These are phyloP conservation scores for Jacana jacana DNA, from an alignment of 2,113 vertebrate genomes.

Conservation along the genomic window DNA sequence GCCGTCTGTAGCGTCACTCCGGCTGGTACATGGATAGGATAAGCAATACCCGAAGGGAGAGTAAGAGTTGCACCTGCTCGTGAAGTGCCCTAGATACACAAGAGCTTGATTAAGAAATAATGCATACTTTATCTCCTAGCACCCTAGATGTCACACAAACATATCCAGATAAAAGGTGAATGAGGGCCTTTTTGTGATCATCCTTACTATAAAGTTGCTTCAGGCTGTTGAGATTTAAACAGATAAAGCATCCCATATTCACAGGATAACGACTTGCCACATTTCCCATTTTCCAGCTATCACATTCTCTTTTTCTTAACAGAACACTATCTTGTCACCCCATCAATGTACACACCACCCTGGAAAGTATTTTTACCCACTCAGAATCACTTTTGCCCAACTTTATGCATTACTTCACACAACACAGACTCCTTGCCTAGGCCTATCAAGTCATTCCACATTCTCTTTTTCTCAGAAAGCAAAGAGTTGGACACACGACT, in stretches of 20 bases:
- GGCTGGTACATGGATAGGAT: constrained; percentile 89
- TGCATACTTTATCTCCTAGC: neutral
- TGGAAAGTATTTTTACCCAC: neutral
- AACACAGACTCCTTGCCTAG: neutral
- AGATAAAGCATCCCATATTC: neutral
- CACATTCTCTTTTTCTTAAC: neutral
- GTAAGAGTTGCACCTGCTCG: constrained; percentile 75
- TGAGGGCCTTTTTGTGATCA: neutral
- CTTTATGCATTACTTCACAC: neutral
- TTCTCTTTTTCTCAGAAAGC: neutral
- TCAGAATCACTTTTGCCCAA: neutral
- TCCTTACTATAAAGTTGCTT: neutral
- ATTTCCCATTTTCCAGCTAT: neutral
- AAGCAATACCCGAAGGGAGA: constrained; percentile 82
- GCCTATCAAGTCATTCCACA: neutral
- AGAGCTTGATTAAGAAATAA: neutral
- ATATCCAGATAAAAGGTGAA: fast-evolving
- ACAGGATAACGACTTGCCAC: neutral
- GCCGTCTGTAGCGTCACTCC: constrained; percentile 90
- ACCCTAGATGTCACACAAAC: neutral
- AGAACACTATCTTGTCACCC: neutral
- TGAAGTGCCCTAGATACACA: constrained; percentile 75
- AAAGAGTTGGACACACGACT: neutral
- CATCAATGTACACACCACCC: neutral
- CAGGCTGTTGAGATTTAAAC: neutral